Evolutionary conservation across 1,140 invertebrate species (phyloP).

Genomic region (Drosophila parabipectinata): DNA sequence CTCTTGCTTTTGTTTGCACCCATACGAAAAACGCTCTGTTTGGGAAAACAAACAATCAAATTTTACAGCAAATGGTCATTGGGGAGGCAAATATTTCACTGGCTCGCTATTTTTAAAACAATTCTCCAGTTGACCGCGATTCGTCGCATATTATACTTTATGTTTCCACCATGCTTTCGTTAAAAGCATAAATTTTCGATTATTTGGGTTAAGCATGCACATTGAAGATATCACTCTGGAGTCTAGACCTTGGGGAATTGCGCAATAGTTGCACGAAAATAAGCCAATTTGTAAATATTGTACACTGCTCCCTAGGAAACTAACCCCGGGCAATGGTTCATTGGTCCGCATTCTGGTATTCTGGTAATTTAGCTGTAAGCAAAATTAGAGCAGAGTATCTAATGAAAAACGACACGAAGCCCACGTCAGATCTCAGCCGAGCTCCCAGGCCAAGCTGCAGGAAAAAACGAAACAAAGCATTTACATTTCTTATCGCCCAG

Average conservation of each 20-base stretch:
- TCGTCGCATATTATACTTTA: constrained; percentile 39
- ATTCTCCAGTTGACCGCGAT: constrained; percentile 72
- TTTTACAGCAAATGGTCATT: constrained; percentile 11
- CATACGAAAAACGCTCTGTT: constrained; percentile 20
- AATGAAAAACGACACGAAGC: constrained; percentile 57
- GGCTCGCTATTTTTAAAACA: constrained; percentile 66
- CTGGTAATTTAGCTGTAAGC: constrained; percentile 37
- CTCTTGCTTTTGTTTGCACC: constrained; percentile 41
- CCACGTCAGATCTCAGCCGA: constrained; percentile 26
- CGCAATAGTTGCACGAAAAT: background rate
- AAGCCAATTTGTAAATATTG: background rate
- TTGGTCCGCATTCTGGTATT: constrained; percentile 51
- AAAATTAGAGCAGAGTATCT: constrained; percentile 64
- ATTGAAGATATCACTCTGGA: background rate
- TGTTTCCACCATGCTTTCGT: constrained; percentile 5
- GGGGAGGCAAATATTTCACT: constrained; percentile 43
- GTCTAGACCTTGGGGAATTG: constrained; percentile 36
- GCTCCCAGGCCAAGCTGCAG: constrained; percentile 14
- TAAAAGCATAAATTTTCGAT: constrained; percentile 25
- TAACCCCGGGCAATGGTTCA: constrained; percentile 16
- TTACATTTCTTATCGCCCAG: constrained; percentile 70
- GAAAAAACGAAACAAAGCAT: constrained; percentile 27
- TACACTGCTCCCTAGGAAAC: background rate
- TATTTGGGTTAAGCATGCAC: constrained; percentile 12
- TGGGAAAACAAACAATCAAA: constrained; percentile 46